phyloP scores from a whole-genome alignment of 2,113 vertebrate species.

The Brachirus orientalis region DNA sequence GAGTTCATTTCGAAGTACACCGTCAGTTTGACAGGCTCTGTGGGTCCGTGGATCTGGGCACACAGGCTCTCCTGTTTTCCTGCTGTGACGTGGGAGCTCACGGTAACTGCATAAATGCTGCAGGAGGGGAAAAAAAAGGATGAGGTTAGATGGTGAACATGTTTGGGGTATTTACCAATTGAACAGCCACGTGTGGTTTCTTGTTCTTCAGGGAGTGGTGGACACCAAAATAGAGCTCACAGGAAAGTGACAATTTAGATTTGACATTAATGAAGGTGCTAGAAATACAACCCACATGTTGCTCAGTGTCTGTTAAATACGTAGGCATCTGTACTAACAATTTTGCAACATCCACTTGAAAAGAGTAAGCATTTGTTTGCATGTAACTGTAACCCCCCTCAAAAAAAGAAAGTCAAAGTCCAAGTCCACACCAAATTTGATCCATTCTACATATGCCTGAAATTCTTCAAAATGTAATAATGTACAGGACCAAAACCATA shows the following conservation, averaged over 20 bases:
- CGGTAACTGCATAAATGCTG: slow-evolving; percentile 74
- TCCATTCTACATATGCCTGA: too few species aligned
- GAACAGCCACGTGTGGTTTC: neutral
- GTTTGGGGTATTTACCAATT: neutral
- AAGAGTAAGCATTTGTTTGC: neutral
- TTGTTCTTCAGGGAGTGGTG: too few species aligned
- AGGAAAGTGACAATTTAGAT: neutral
- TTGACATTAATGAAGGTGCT: neutral
- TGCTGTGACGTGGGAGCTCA: slow-evolving; percentile 70
- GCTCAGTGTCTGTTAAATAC: neutral
- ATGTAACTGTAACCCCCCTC: too few species aligned
- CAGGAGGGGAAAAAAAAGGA: slow-evolving; percentile 9
- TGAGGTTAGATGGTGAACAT: neutral
- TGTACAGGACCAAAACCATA: too few species aligned
- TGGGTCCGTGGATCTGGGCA: slow-evolving; percentile 55
- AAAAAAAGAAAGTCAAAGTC: too few species aligned
- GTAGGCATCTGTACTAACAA: too few species aligned
- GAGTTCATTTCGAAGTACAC: slow-evolving; percentile 38
- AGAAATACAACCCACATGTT: neutral
- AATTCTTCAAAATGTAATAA: too few species aligned
- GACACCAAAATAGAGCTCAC: neutral
- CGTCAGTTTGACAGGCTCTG: slow-evolving; percentile 21
- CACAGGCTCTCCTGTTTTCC: slow-evolving; percentile 76
- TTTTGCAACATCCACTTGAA: neutral
- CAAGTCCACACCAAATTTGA: too few species aligned